A percentile compares a stretch with the other conserved stretches of the same genome.
Conservation (phyloP, 2,888 invertebrate species). For the Eugnorisma glareosa region DNA sequence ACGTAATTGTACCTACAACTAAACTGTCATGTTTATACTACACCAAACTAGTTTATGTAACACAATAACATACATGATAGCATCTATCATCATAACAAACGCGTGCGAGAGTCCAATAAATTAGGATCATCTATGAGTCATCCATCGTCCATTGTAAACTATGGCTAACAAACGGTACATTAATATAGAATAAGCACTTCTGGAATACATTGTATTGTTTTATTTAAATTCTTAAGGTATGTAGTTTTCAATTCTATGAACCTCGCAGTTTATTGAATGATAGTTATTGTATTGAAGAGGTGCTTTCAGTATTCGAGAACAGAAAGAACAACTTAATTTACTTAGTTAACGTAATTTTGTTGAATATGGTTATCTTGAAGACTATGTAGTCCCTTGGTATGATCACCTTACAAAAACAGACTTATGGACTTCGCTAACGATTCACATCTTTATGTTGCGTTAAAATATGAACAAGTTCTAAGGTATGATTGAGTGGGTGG, state of each 20-base stretch:
- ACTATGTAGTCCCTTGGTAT: not conserved
- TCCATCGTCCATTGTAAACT: constrained; percentile 10
- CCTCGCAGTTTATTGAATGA: not conserved
- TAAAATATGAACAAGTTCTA: not conserved
- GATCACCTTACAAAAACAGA: not conserved
- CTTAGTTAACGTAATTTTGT: not conserved
- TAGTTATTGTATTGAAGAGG: not conserved
- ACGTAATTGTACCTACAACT: not conserved
- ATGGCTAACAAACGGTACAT: not conserved
- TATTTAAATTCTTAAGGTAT: not conserved
- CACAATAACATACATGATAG: constrained; percentile 13
- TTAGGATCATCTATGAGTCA: constrained; percentile 26
- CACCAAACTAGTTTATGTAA: constrained; percentile 11
- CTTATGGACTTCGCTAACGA: not conserved
- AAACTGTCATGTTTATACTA: constrained; percentile 16
- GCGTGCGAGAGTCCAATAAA: constrained; percentile 37
- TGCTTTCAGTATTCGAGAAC: not conserved
- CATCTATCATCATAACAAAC: constrained; percentile 23
- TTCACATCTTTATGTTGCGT: not conserved
- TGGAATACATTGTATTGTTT: not conserved
- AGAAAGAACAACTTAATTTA: not conserved
- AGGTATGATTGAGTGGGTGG: not conserved
- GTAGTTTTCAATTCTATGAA: not conserved
- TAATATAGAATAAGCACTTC: not conserved
- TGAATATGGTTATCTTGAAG: not conserved